Evolutionary conservation across 2,888 invertebrate genomes (phyloP).

Genomic region (Agonopterix subpropinquella): DNA sequence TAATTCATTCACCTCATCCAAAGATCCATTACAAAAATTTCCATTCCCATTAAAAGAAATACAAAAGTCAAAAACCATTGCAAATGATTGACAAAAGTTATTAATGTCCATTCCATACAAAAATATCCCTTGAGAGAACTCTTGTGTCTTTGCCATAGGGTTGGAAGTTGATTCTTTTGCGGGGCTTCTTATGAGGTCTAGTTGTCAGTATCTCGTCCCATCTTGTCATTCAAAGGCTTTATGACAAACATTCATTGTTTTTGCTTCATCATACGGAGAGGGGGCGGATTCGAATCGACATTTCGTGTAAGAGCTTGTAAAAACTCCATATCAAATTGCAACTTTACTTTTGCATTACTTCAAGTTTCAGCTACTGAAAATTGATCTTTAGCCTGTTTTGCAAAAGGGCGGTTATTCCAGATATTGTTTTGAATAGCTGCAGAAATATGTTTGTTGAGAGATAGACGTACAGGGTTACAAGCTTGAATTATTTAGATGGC

Average conservation of each 20-base stretch:
- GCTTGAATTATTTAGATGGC: constrained; percentile 72
- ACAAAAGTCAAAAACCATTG: not conserved
- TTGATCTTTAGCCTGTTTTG: not conserved
- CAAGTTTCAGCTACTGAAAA: not conserved
- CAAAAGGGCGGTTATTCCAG: not conserved
- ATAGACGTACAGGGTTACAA: constrained; percentile 49
- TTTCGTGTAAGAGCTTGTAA: constrained; percentile 68
- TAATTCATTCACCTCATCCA: too few relatives aligned
- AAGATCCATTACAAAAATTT: not conserved
- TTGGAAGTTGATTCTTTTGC: too few relatives aligned
- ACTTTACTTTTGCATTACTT: constrained; percentile 10
- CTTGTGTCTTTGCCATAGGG: too few relatives aligned
- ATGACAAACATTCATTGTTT: constrained; percentile 60
- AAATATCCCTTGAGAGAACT: too few relatives aligned
- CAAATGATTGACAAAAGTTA: constrained; percentile 28
- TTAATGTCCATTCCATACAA: constrained; percentile 16
- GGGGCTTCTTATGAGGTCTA: constrained; percentile 9
- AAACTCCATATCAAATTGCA: constrained; percentile 55
- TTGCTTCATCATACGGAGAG: constrained; percentile 49
- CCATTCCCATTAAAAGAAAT: not conserved
- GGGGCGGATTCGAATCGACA: constrained; percentile 65
- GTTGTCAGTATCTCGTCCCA: constrained; percentile 42
- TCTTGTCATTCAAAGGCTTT: constrained; percentile 58
- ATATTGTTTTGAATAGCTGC: constrained; percentile 1
- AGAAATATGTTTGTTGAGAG: constrained; percentile 28